Evolutionary conservation across 2,888 invertebrate species (phyloP), one percentile per base, ranked within the genome.

Genomic region (Tenthredo amoena): DNA sequence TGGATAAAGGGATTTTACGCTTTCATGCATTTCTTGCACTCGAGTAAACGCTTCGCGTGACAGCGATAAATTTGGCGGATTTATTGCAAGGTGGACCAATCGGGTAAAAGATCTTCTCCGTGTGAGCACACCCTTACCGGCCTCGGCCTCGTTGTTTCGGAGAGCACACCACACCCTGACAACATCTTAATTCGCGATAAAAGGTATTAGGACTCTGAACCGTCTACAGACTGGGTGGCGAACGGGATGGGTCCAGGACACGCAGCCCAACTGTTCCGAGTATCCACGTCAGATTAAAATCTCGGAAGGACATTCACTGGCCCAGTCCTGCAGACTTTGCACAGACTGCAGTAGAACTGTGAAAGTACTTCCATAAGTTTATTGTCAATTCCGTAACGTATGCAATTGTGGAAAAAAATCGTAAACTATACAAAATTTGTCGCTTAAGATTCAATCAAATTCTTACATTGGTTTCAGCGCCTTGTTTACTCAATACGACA

Each of bases 111-210:
- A 81, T 81, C 81, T 81, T 62, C 55, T 77, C 55, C 81, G 81
- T 81, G 81, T 81, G 81, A 81, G 81, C 40, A 81, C 81, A 81
- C 81, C 81, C 81, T 81, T 62, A 81, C 81, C 81, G 34, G 81
- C 77, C 81, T 81, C 81, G 34, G 81, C 77, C 81, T 81, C 81
- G 81, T 62, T 81, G 81, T 62, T 81, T 62, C 40, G 7, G 87
- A 87, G 74, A 83, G 79, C 81, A 79, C 86, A 87, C 87, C 88
- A 87, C 89, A 88, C 88, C 87, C 87, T 88, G 89, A 89, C 90
- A 89, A 91, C 90, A 91, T 91, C 91, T 91, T 91, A 90, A 91
- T 91, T 91, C 87, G 91, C 90, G 91, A 91, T 91, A 91, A 91
- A 91, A 91, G 89, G 89, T 91, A 91, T 91, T 90, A 90, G 89